These are phyloP conservation scores for Silurus meridionalis DNA, from an alignment of 2,113 vertebrate genomes.

Conservation along the genomic window DNA sequence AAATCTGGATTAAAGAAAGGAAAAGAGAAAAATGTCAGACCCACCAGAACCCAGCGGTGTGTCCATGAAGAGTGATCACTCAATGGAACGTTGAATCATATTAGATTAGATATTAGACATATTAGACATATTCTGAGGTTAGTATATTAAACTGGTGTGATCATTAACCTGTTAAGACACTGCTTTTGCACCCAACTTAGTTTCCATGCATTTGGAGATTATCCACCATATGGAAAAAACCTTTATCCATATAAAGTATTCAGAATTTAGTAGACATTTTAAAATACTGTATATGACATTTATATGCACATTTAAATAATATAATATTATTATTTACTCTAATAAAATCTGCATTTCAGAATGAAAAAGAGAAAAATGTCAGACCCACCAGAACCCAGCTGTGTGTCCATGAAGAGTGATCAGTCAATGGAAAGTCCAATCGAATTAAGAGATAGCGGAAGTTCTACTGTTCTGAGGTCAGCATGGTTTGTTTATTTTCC, in stretches of 20 bases:
- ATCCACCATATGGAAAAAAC: too few species aligned
- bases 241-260: too few species aligned
- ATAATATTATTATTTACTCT: background rate
- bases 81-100: background rate
- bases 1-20: background rate
- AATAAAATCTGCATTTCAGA: background rate
- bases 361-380: background rate
- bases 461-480: too few species aligned
- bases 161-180: too few species aligned
- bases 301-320: background rate
- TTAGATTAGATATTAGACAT: too few species aligned
- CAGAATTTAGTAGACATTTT: too few species aligned
- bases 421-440: background rate
- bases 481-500: too few species aligned
- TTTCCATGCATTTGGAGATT: too few species aligned
- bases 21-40: background rate
- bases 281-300: too few species aligned
- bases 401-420: background rate
- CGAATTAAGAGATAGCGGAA: background rate
- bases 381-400: background rate
- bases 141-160: too few species aligned
- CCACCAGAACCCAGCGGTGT: background rate
- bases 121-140: too few species aligned
- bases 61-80: background rate
- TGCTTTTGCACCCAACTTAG: too few species aligned